Evolutionary conservation across 2,888 invertebrate species (phyloP).

Genomic region (Orchesella flavescens): DNA sequence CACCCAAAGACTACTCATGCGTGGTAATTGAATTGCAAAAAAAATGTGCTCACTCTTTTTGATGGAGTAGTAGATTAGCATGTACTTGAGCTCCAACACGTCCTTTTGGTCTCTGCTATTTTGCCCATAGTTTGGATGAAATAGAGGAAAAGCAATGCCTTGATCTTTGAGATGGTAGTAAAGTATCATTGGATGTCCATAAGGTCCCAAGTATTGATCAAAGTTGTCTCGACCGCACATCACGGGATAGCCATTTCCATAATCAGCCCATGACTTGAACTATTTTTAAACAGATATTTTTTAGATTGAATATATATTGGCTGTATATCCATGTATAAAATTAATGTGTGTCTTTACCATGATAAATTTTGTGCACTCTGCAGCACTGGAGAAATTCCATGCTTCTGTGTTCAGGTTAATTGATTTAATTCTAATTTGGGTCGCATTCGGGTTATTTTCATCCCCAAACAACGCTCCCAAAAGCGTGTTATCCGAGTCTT

Average conservation of each 20-base stretch:
- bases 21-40: too few species aligned
- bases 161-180: slow-evolving; percentile 61
- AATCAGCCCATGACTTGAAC: slow-evolving; percentile 53
- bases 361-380: slow-evolving; percentile 60
- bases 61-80: slow-evolving; percentile 64
- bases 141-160: slow-evolving; percentile 63
- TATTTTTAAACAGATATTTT: not conserved
- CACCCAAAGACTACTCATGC: too few species aligned
- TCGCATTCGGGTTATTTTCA: not conserved
- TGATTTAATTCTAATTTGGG: slow-evolving; percentile 55
- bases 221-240: slow-evolving; percentile 66
- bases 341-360: slow-evolving; percentile 34
- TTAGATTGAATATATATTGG: too few species aligned
- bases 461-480: not conserved
- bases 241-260: slow-evolving; percentile 53
- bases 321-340: too few species aligned
- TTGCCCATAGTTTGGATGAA: slow-evolving; percentile 61
- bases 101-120: slow-evolving; percentile 44
- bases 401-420: slow-evolving; percentile 60
- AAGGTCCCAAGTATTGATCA: slow-evolving; percentile 59
- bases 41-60: slow-evolving; percentile 48
- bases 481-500: not conserved
- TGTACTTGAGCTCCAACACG: slow-evolving; percentile 56
- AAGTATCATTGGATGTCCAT: slow-evolving; percentile 64
- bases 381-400: slow-evolving; percentile 63